Base-by-base conservation (phyloP, 1,140 invertebrate genomes). In the Diorhabda elongata region DNA sequence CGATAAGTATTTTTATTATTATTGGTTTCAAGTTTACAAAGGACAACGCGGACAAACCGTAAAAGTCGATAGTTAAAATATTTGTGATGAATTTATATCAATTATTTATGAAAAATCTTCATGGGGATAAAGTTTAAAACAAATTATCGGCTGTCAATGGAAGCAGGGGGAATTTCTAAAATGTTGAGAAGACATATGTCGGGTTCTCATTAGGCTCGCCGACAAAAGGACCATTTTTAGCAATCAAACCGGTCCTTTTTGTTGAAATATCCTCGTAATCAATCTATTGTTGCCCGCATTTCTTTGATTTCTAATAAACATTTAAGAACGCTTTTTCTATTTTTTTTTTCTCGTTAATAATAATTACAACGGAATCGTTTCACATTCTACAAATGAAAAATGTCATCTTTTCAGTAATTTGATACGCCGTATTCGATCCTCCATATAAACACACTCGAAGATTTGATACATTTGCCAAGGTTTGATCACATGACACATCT, bases 261-360 rank as follows among this genome's bases (percentile, higher is more conserved):
- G 44, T 41, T n/a, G 56, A 43, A 26, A 44, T 60, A 3, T 47
- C 47, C 41, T 56, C 65, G 65, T 45, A 60, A 67, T 67, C 65
- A 67, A 67, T 67, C 65, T 67, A 67, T 67, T 56, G 65, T 60
- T 60, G 58, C 65, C 65, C 57, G 65, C 65, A 67, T 67, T 60
- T 67, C 60, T 60, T 11, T 43, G 58, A 45, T 44, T 59, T 67
- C 65, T 45, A 67, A 67, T 67, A 60, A 60, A 42, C 60, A 67
- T 60, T 67, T 67, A 60, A 58, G 59, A 60, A 60, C 56, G 42
- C 58, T 41, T 26, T 66, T 44, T 66, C 4, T 42, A 8, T 66
- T 66, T 66, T 66, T 57, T 63, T 63, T n/a, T 63, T 43, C 8
- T 63, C 42, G 41, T 11, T 63, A 42, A 63, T 8, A 42, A 44